phyloP scores from a whole-genome alignment of 2,888 invertebrate species.

The Hemaris fuciformis region DNA sequence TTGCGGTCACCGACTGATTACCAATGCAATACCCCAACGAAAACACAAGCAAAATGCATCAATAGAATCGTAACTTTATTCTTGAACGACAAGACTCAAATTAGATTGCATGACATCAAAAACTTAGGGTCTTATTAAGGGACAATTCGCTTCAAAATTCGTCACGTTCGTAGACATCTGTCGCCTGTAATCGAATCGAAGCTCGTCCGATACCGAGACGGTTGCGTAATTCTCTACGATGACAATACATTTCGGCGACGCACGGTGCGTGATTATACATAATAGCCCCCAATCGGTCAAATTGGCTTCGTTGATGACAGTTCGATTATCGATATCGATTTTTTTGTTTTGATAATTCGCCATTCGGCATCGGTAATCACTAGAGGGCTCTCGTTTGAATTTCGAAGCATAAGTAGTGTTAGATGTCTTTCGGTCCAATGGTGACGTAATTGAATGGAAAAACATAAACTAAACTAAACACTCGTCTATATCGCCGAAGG shows the following conservation, averaged over 20 bases:
- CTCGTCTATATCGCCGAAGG: too few relatives aligned
- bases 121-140: slow-evolving; percentile 41
- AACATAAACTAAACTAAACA: too few relatives aligned
- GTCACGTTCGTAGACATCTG: slow-evolving; percentile 80
- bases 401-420: too few relatives aligned
- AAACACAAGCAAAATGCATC: slow-evolving; percentile 41
- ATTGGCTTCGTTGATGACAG: slow-evolving; percentile 69
- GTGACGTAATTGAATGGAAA: too few relatives aligned
- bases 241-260: slow-evolving; percentile 71
- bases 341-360: slow-evolving; percentile 16
- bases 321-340: slow-evolving; percentile 57
- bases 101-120: slow-evolving; percentile 16
- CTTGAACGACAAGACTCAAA: slow-evolving; percentile 22
- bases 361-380: slow-evolving; percentile 3
- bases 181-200: slow-evolving; percentile 76
- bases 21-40: slow-evolving; percentile 63
- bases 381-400: not conserved
- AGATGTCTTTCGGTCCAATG: too few relatives aligned
- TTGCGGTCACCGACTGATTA: slow-evolving; percentile 80
- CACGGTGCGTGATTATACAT: slow-evolving; percentile 67
- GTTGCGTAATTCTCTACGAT: slow-evolving; percentile 78
- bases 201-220: slow-evolving; percentile 57
- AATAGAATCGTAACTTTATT: slow-evolving; percentile 33
- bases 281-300: slow-evolving; percentile 57
- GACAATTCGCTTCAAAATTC: slow-evolving; percentile 68